Conservation (phyloP, 2,888 invertebrate species). For the Mimachlamys varia region DNA sequence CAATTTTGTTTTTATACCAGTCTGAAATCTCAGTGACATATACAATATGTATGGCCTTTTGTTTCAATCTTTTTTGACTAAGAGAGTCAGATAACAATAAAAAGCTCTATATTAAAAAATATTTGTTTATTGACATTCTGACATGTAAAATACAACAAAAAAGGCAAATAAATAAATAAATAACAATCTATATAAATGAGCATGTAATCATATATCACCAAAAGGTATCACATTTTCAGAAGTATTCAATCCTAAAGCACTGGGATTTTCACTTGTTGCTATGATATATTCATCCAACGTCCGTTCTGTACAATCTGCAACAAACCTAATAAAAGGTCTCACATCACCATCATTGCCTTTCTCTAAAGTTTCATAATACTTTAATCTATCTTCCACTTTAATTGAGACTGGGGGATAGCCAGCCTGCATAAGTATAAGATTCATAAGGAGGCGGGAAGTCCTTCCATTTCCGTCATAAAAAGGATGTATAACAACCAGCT, state of each 20-base stretch:
- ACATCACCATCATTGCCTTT: slow-evolving; percentile 97
- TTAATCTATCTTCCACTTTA: slow-evolving; percentile 89
- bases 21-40: too few species aligned
- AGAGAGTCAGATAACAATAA: too few species aligned
- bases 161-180: slow-evolving; percentile 37
- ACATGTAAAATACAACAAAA: slow-evolving; percentile 31
- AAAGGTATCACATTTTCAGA: slow-evolving; percentile 49
- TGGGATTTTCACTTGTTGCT: slow-evolving; percentile 67
- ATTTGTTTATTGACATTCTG: not conserved
- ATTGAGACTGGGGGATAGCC: slow-evolving; percentile 98
- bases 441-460: slow-evolving; percentile 97
- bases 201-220: not conserved
- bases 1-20: too few species aligned
- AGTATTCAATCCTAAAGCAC: slow-evolving; percentile 49
- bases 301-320: slow-evolving; percentile 93
- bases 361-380: slow-evolving; percentile 92
- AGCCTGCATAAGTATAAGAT: slow-evolving; percentile 94
- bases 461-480: slow-evolving; percentile 98
- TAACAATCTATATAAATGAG: slow-evolving; percentile 1
- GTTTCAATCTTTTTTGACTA: too few species aligned
- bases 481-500: slow-evolving; percentile 97
- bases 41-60: too few species aligned
- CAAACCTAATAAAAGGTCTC: slow-evolving; percentile 96
- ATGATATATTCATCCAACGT: slow-evolving; percentile 92
- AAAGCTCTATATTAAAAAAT: not conserved